Base-by-base conservation (phyloP, 30 jellyfish, hydroid and myxozoan genomes). In the Sanderia malayensis region DNA sequence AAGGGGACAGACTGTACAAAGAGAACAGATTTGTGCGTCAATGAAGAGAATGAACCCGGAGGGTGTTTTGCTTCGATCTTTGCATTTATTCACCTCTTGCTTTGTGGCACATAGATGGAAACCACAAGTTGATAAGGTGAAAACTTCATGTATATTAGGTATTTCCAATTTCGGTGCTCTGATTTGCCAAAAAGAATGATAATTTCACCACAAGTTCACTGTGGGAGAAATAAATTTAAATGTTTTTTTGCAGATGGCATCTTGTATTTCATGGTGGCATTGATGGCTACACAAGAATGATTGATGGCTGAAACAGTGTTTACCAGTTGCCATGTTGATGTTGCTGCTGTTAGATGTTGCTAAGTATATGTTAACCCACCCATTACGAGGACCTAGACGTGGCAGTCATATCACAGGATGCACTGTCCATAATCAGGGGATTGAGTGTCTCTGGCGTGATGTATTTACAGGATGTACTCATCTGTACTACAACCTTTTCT, bases 61-160 rank as follows among this genome's bases (percentile, higher is more conserved):
- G 31, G 69, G 69, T 27, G 31, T 57, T n/a, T 57, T 57, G 27
- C 69, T 57, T 2, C 69, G 69, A n/a, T 57, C 69, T 10, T 27
- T 57, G 26, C 33, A 57, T 10, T 2, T 57, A 8, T n/a, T 27
- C 11, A 23, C 69, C 69, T 15, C 69, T 57, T 15, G 27, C 69
- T 2, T 30, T 57, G 32, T 57, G 69, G 69, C 69, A 57, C 31
- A 57, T 57, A 13, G 69, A 57, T 23, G 69, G 69, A 57, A 57
- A 57, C 69, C 26, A 57, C 55, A 41, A 41, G 55, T 15, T 41
- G 11, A 41, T 41, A 8, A 41, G 55, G 55, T 41, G 15, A 41
- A 15, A 41, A 41, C n/a, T n/a, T n/a, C n/a, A n/a, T n/a, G n/a
- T n/a, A n/a, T n/a, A n/a, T n/a, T n/a, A n/a, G n/a, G n/a, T n/a